A percentile compares a stretch with the other conserved stretches of the same genome.
These are phyloP conservation scores for Serrognathus titanus DNA, from an alignment of 2,888 invertebrate genomes.

Conservation along the genomic window DNA sequence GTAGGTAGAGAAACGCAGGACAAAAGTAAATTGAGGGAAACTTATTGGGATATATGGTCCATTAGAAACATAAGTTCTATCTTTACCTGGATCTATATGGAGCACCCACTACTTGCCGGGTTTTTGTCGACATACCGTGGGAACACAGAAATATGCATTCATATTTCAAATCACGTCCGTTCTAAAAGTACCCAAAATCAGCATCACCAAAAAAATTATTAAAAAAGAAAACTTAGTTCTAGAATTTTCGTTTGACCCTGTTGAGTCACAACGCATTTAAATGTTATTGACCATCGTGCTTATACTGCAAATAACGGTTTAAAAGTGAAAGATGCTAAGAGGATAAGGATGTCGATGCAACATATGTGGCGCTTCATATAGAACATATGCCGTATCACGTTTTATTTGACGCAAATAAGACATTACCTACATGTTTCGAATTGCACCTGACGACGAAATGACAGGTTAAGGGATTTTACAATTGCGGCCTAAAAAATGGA, in stretches of 20 bases:
- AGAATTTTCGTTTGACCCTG: not conserved
- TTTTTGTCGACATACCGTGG: not conserved
- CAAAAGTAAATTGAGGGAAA: slow-evolving; percentile 18
- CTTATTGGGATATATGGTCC: slow-evolving; percentile 20
- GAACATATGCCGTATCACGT: slow-evolving; percentile 15
- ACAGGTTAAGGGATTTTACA: too few species aligned
- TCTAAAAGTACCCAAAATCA: too few species aligned
- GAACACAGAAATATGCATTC: not conserved
- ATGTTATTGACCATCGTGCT: not conserved
- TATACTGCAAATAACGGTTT: slow-evolving; percentile 13
- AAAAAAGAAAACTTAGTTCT: too few species aligned
- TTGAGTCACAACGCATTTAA: not conserved
- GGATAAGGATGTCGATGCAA: slow-evolving; percentile 14
- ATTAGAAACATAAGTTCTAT: slow-evolving; percentile 18
- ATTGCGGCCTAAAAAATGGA: too few species aligned
- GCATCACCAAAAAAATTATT: too few species aligned
- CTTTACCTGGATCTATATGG: slow-evolving; percentile 8
- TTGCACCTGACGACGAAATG: too few species aligned
- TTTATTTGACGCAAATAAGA: slow-evolving; percentile 11
- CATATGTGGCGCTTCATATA: slow-evolving; percentile 10
- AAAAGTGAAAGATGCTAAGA: slow-evolving; percentile 11
- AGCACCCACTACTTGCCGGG: not conserved
- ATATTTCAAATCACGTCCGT: too few species aligned
- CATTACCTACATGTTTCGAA: slow-evolving; percentile 4
- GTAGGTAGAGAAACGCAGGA: not conserved